These are phyloP conservation scores for Masticophis lateralis DNA, from an alignment of 2,797 vertebrate genomes.

Conservation along the genomic window DNA sequence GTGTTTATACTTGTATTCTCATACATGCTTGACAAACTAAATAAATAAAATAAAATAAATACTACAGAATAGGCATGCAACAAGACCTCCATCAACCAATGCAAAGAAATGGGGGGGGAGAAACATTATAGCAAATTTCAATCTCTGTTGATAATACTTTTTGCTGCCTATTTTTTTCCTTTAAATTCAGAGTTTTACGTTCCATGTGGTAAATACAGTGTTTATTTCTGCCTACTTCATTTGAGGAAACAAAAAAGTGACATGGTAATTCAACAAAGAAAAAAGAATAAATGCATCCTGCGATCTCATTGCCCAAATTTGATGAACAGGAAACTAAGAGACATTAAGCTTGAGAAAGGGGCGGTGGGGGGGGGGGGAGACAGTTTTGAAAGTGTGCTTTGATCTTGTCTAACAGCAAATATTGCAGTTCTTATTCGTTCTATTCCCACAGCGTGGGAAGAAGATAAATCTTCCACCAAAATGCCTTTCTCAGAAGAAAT, in stretches of 20 bases:
- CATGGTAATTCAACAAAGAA: not conserved
- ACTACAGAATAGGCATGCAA: too few species aligned
- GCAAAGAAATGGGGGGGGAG: too few species aligned
- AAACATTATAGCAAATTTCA: not conserved
- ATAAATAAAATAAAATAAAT: too few species aligned
- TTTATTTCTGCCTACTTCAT: not conserved
- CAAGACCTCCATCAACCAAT: too few species aligned
- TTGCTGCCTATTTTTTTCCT: not conserved
- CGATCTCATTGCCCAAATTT: not conserved
- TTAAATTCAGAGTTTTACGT: not conserved
- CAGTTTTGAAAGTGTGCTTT: not conserved
- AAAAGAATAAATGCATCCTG: not conserved
- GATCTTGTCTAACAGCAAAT: constrained; percentile 3
- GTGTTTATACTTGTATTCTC: too few species aligned
- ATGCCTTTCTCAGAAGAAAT: not conserved
- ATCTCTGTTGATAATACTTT: not conserved
- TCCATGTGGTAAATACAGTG: not conserved
- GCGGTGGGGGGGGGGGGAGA: not conserved
- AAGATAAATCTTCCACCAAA: not conserved
- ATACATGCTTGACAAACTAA: too few species aligned
- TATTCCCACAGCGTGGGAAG: not conserved
- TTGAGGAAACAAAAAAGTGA: not conserved
- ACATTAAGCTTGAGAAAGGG: not conserved
- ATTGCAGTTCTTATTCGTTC: not conserved
- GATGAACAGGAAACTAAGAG: not conserved